Percentiles rank a stretch among this genome's conserved stretches.
These are phyloP conservation scores for Cyrtorhinus lividipennis DNA, from an alignment of 1,140 invertebrate genomes.

Conservation along the genomic window DNA sequence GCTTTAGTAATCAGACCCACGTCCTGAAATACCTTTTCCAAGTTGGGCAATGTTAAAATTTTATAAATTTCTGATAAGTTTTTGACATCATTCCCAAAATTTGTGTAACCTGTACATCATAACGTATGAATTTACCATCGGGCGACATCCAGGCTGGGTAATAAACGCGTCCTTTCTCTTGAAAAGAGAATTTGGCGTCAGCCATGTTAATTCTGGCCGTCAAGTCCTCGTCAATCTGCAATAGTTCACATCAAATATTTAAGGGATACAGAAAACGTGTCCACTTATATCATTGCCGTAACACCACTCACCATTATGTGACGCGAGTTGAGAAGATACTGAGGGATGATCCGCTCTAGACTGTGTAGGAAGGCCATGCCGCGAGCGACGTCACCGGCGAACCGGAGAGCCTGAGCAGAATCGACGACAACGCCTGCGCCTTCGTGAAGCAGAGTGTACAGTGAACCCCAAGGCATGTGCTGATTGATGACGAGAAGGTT, in stretches of 20 bases:
- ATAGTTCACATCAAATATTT: no score
- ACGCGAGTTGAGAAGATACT: constrained; percentile 84
- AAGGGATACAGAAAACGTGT: no score
- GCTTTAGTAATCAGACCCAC: no score
- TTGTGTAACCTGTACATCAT: no score
- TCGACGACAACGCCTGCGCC: constrained; percentile 86
- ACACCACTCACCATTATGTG: constrained; percentile 73
- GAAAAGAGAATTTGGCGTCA: constrained; percentile 98
- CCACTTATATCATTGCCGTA: no score
- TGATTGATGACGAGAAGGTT: constrained; percentile 86
- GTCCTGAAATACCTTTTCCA: no score
- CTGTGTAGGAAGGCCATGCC: constrained; percentile 96
- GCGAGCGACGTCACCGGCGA: constrained; percentile 85
- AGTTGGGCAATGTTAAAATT: no score
- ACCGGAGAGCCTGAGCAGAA: constrained; percentile 75
- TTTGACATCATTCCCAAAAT: no score
- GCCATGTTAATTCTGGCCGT: constrained; percentile 97
- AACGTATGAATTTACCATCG: no score
- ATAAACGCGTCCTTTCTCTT: constrained; percentile 81
- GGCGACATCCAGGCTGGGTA: constrained; percentile 97
- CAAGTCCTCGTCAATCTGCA: constrained; percentile 88
- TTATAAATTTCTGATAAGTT: no score
- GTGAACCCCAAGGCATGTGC: constrained; percentile 89
- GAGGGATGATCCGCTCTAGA: constrained; percentile 71
- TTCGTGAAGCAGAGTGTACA: constrained; percentile 86